Percentiles rank a stretch among this genome's conserved stretches.
Conservation (phyloP, 2,113 vertebrate species). For the Orthonyx spaldingii region DNA sequence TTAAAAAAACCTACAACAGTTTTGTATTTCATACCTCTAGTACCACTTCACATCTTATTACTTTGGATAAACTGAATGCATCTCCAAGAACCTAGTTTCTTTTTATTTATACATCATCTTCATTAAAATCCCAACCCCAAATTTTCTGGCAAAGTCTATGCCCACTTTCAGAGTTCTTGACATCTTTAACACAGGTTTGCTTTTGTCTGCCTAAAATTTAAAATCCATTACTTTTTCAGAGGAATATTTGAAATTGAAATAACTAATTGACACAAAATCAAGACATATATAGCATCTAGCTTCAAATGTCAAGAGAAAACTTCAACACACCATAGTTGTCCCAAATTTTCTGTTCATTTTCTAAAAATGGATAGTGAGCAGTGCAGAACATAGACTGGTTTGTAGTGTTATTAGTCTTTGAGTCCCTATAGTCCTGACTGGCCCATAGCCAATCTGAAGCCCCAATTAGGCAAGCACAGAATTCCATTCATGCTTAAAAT, state of each 20-base stretch:
- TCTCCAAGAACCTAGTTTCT: neutral
- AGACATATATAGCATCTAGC: neutral
- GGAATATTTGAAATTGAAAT: neutral
- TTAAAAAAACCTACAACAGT: neutral
- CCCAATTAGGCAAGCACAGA: slow-evolving; percentile 42
- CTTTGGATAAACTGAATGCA: neutral
- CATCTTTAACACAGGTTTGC: neutral
- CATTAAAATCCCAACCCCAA: neutral
- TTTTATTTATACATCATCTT: neutral
- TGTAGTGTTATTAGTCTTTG: slow-evolving; percentile 14
- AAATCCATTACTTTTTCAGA: neutral
- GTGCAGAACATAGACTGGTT: slow-evolving; percentile 1
- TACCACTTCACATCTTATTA: neutral
- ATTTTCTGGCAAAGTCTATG: neutral
- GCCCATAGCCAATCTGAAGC: slow-evolving; percentile 14
- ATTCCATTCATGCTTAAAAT: slow-evolving; percentile 60
- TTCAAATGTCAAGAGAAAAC: neutral
- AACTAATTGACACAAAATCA: neutral
- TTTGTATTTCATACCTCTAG: neutral
- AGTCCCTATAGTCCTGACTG: slow-evolving; percentile 25
- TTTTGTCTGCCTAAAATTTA: neutral
- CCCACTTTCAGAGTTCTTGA: neutral
- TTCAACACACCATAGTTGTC: neutral
- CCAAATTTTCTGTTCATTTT: slow-evolving; percentile 1
- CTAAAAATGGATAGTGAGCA: neutral